These are phyloP conservation scores for Acomys russatus DNA, from an alignment of 2,797 vertebrate species.

Conservation along the genomic window DNA sequence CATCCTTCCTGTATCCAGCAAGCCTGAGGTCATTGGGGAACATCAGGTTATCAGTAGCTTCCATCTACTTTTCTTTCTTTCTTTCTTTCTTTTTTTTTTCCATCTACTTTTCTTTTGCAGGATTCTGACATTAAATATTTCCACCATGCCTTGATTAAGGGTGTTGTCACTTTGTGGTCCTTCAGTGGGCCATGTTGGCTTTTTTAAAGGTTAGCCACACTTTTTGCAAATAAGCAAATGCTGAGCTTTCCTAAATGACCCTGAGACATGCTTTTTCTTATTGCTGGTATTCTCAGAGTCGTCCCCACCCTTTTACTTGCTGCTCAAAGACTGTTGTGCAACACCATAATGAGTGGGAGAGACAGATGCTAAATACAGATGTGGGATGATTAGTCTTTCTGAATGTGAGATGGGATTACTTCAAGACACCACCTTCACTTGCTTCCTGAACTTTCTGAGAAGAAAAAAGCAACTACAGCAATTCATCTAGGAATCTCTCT, in stretches of 20 bases:
- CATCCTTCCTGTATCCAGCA: not conserved
- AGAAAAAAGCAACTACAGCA: rapidly evolving
- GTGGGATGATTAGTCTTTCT: not conserved
- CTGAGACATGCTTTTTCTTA: not conserved
- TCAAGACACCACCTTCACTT: not conserved
- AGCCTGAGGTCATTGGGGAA: not conserved
- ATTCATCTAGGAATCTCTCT: not conserved
- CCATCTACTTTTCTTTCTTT: not conserved
- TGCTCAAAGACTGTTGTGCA: not conserved
- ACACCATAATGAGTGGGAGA: not conserved
- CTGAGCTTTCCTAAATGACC: not conserved
- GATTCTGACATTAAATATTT: not conserved
- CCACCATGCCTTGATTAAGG: not conserved
- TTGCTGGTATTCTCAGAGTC: not conserved
- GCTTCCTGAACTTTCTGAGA: not conserved
- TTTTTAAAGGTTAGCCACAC: not conserved
- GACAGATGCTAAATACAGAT: not conserved
- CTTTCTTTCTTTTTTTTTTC: no score
- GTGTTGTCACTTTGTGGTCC: rapidly evolving
- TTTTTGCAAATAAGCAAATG: not conserved
- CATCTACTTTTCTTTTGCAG: not conserved
- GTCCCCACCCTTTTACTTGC: not conserved
- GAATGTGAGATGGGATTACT: not conserved
- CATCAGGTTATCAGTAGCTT: not conserved
- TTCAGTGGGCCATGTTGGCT: not conserved